Evolutionary conservation across 2,888 invertebrate species (phyloP).

Genomic region (Drosophila atripex): DNA sequence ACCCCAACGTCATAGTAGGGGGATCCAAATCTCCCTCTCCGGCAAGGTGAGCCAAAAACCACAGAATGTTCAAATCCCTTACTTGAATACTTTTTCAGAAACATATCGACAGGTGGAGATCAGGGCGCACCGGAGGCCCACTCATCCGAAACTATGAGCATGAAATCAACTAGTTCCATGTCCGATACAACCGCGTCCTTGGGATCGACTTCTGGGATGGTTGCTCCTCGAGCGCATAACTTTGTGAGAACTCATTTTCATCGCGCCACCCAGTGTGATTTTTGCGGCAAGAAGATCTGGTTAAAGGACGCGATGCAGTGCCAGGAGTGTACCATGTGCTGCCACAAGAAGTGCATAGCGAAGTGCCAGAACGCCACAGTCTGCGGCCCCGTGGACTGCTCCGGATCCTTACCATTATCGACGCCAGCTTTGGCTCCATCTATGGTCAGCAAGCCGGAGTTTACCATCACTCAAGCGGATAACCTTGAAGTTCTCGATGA

Average conservation of each 20-base stretch:
- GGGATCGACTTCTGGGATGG: constrained; percentile 23
- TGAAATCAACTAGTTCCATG: background rate
- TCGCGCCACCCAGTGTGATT: constrained; percentile 95
- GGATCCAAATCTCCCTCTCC: constrained; percentile 74
- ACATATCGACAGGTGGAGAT: constrained; percentile 46
- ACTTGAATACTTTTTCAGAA: constrained; percentile 15
- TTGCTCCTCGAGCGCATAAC: constrained; percentile 86
- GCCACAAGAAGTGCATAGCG: constrained; percentile 97
- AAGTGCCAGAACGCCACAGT: constrained; percentile 91
- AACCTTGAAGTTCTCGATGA: constrained; percentile 59
- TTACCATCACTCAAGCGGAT: constrained; percentile 84
- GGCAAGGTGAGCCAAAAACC: constrained; percentile 24
- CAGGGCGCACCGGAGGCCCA: constrained; percentile 30
- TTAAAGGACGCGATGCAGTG: constrained; percentile 97
- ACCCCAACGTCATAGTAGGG: constrained; percentile 71
- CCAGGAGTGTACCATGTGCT: constrained; percentile 93
- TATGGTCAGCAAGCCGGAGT: constrained; percentile 82
- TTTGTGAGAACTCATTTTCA: constrained; percentile 95
- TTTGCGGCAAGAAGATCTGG: constrained; percentile 99
- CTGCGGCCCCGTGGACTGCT: constrained; percentile 85
- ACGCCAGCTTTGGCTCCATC: constrained; percentile 1
- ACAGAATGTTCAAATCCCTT: background rate
- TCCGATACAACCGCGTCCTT: constrained; percentile 11
- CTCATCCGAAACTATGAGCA: constrained; percentile 30
- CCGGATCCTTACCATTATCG: constrained; percentile 46